Evolutionary conservation across 1,140 invertebrate species (phyloP).

Genomic region (Drosophila arizonae): DNA sequence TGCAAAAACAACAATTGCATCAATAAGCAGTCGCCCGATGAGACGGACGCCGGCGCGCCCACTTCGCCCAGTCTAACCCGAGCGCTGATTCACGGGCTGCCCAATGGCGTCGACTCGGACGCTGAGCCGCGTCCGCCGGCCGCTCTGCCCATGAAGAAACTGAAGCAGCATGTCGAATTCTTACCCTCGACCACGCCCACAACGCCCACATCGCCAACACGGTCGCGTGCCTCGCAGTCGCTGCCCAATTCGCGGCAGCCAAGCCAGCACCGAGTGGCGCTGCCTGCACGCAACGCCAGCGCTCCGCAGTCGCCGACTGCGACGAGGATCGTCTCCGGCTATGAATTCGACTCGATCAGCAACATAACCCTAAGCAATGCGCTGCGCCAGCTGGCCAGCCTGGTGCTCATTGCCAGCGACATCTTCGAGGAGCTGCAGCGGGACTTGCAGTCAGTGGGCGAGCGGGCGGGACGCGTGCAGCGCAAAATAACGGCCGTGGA

Average conservation of each 20-base stretch:
- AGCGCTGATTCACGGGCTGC: conserved; percentile 49
- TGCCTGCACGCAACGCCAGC: conserved; percentile 44
- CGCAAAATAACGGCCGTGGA: conserved; percentile 86
- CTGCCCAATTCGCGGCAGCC: conserved; percentile 68
- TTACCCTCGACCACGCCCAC: conserved; percentile 61
- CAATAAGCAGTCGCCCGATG: conserved; percentile 61
- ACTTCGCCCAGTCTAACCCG: conserved; percentile 35
- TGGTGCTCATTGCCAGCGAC: conserved; percentile 89
- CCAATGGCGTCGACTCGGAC: conserved; percentile 22
- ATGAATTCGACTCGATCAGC: conserved; percentile 89
- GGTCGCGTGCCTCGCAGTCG: conserved; percentile 54
- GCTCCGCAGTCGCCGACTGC: conserved; percentile 66
- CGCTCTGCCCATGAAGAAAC: conserved; percentile 70
- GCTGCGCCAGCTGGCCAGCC: conserved; percentile 89
- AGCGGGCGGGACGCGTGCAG: conserved; percentile 86
- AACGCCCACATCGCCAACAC: conserved; percentile 26
- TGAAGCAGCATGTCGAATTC: conserved; percentile 79
- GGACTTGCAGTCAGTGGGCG: conserved; percentile 87
- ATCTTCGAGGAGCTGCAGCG: conserved; percentile 89
- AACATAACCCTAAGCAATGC: conserved; percentile 91
- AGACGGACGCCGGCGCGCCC: conserved; percentile 8
- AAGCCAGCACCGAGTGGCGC: conserved; percentile 57
- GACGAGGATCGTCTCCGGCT: conserved; percentile 83
- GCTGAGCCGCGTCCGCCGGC: conserved; percentile 58
- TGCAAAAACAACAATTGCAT: conserved; percentile 82